A percentile compares a stretch with the other conserved stretches of the same genome.
Conservation (phyloP, 1,140 invertebrate genomes). For the Nylanderia fulva region DNA sequence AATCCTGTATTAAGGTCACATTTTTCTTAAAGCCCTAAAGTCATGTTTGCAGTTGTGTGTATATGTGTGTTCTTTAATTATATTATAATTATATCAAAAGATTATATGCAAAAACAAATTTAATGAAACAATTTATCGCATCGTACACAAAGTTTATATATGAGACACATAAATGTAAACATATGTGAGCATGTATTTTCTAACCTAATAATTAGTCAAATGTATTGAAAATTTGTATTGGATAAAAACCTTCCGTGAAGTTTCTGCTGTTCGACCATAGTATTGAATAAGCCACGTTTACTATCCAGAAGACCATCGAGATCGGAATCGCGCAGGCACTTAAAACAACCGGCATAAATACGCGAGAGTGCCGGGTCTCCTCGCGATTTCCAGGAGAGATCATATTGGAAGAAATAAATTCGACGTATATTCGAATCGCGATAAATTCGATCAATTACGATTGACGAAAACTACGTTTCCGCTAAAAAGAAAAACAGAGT, state of each 20-base stretch:
- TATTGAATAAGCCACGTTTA: conserved; percentile 89
- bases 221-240: neutral
- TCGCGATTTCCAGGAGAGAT: conserved; percentile 7
- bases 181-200: neutral
- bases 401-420: conserved; percentile 11
- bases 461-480: too few relatives aligned
- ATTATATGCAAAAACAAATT: neutral
- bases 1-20: too few relatives aligned
- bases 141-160: too few relatives aligned
- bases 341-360: conserved; percentile 88
- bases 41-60: neutral
- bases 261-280: conserved; percentile 84
- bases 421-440: neutral
- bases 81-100: neutral
- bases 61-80: neutral
- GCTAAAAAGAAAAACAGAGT: too few relatives aligned
- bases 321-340: conserved; percentile 90
- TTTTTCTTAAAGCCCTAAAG: too few relatives aligned
- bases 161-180: too few relatives aligned
- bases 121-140: neutral
- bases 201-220: conserved; percentile 5
- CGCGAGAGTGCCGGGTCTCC: conserved; percentile 54
- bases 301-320: conserved; percentile 91
- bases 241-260: conserved; percentile 86
- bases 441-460: neutral